Evolutionary conservation across 2,888 invertebrate species (phyloP).

Genomic region (Troilus luridus): DNA sequence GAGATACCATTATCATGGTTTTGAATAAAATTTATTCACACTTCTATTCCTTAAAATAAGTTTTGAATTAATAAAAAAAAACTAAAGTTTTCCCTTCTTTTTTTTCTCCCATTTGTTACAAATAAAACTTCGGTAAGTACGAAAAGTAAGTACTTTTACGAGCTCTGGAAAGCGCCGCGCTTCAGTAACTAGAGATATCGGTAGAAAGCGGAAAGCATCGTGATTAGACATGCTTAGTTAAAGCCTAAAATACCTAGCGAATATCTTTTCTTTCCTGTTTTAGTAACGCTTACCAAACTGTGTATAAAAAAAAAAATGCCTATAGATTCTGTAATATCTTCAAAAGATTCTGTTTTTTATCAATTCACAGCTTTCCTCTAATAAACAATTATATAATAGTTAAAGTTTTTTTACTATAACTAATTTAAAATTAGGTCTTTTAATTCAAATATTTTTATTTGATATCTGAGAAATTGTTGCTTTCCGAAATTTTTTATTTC

Average conservation of each 20-base stretch:
- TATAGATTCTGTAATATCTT: not conserved
- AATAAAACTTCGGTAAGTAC: not conserved
- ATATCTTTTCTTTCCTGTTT: conserved; percentile 21
- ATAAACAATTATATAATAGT: not conserved
- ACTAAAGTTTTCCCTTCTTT: not conserved
- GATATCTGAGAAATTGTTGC: not conserved
- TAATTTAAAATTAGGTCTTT: not conserved
- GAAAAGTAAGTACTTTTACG: not conserved
- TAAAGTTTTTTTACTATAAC: not conserved
- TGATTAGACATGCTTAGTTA: conserved; percentile 23
- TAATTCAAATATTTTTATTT: not conserved
- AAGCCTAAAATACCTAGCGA: conserved; percentile 20
- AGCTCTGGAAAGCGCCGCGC: not conserved
- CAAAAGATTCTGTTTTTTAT: not conserved
- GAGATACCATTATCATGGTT: no score
- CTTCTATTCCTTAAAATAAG: not conserved
- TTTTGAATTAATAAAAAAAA: not conserved
- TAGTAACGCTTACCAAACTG: conserved; percentile 23
- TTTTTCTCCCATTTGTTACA: no score
- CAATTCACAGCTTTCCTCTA: not conserved
- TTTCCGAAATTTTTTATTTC: not conserved
- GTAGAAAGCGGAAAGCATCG: conserved; percentile 38
- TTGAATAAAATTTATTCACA: no score
- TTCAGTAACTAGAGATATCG: conserved; percentile 31
- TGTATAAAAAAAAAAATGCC: not conserved